These are phyloP conservation scores for Limnephilus auricula DNA, from an alignment of 2,888 invertebrate genomes.

Conservation along the genomic window DNA sequence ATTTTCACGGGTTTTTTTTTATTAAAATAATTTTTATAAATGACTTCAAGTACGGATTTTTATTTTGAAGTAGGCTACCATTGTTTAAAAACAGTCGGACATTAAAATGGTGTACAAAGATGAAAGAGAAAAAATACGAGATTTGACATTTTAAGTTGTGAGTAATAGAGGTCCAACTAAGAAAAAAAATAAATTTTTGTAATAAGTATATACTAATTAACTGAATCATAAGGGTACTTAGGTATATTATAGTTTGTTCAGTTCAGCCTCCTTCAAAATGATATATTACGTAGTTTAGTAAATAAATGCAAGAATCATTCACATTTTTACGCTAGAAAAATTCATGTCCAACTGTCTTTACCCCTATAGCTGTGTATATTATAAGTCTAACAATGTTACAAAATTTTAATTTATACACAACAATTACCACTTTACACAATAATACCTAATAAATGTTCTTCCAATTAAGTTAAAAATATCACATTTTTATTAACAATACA, in stretches of 20 bases:
- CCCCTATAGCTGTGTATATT: slow-evolving; percentile 4
- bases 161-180: neutral
- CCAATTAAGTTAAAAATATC: slow-evolving; percentile 66
- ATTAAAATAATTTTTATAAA: slow-evolving; percentile 47
- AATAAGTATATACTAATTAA: neutral
- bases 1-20: slow-evolving; percentile 36
- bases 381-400: slow-evolving; percentile 43
- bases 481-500: slow-evolving; percentile 65
- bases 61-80: slow-evolving; percentile 42
- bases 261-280: neutral
- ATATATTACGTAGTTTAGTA: neutral
- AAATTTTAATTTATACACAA: slow-evolving; percentile 49
- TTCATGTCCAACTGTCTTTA: slow-evolving; percentile 32
- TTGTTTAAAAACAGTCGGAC: slow-evolving; percentile 46
- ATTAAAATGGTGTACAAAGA: neutral
- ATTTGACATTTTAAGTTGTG: neutral
- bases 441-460: slow-evolving; percentile 59
- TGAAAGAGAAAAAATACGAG: neutral
- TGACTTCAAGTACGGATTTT: slow-evolving; percentile 50
- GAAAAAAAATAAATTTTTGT: neutral
- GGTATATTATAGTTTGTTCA: neutral
- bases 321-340: slow-evolving; percentile 8
- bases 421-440: slow-evolving; percentile 35
- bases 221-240: neutral
- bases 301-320: slow-evolving; percentile 41